phyloP scores from a whole-genome alignment of 2,888 invertebrate species.

The Drepanosiphum platanoidis region DNA sequence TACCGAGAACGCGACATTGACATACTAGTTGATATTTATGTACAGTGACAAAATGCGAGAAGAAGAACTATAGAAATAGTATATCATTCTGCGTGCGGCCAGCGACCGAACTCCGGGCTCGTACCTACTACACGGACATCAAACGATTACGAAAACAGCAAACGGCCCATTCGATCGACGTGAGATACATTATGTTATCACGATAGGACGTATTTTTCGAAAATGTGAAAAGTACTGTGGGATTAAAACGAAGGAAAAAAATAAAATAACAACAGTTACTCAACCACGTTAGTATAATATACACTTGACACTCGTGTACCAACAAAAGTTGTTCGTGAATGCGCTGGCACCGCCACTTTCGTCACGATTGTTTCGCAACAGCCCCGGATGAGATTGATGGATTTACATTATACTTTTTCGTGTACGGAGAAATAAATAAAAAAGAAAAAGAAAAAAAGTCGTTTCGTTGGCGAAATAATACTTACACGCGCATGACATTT shows the following conservation, averaged over 20 bases:
- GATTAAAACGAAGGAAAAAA: not conserved
- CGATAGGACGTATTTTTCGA: too few relatives aligned
- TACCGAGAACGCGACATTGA: too few relatives aligned
- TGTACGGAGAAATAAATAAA: not conserved
- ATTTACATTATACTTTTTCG: not conserved
- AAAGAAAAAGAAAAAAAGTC: too few relatives aligned
- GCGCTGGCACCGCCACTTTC: not conserved
- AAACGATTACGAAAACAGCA: too few relatives aligned
- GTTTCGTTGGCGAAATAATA: not conserved
- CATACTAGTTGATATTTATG: not conserved
- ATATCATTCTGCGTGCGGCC: not conserved
- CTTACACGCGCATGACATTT: not conserved
- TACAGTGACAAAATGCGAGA: not conserved
- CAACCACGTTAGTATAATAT: too few relatives aligned
- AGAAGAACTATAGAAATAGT: not conserved
- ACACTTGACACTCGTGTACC: not conserved
- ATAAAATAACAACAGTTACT: not conserved
- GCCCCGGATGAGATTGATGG: not conserved
- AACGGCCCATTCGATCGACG: not conserved
- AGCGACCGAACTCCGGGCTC: too few relatives aligned
- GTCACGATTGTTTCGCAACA: slow-evolving; percentile 2
- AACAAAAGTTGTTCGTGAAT: not conserved
- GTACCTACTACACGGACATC: too few relatives aligned
- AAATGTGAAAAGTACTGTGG: not conserved
- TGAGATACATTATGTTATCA: not conserved